Evolutionary conservation across 2,113 vertebrate species (phyloP).

Genomic region (Globicephala melas): DNA sequence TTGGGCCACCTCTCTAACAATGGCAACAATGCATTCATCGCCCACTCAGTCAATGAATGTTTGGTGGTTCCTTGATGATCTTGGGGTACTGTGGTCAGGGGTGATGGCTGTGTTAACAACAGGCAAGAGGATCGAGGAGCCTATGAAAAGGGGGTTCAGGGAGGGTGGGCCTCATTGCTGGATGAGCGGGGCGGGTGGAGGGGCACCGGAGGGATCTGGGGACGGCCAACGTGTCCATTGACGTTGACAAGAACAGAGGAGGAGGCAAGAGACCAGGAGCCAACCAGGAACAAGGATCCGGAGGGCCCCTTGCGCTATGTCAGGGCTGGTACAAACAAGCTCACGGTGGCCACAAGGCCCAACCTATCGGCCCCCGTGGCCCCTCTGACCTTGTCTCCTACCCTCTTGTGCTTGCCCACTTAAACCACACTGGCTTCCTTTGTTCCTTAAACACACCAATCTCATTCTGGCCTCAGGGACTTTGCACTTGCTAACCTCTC

Average conservation of each 20-base stretch:
- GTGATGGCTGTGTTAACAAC: background rate
- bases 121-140: background rate
- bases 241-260: background rate
- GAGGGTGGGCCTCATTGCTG: background rate
- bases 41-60: background rate
- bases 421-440: background rate
- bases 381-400: background rate
- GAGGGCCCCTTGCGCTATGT: background rate
- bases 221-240: background rate
- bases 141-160: background rate
- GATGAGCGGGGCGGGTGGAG: background rate
- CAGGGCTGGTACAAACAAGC: background rate
- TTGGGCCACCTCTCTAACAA: background rate
- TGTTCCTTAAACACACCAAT: background rate
- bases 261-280: background rate
- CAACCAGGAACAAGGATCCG: background rate
- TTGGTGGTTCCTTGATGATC: background rate
- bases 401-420: background rate
- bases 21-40: too few species aligned
- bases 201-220: background rate
- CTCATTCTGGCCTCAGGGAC: background rate
- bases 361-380: background rate
- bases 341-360: background rate
- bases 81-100: background rate
- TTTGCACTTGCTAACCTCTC: background rate